Percentiles rank a stretch among this genome's conserved stretches.
Evolutionary conservation across 1,140 invertebrate genomes (phyloP).

Genomic region (Sycobia sp.): DNA sequence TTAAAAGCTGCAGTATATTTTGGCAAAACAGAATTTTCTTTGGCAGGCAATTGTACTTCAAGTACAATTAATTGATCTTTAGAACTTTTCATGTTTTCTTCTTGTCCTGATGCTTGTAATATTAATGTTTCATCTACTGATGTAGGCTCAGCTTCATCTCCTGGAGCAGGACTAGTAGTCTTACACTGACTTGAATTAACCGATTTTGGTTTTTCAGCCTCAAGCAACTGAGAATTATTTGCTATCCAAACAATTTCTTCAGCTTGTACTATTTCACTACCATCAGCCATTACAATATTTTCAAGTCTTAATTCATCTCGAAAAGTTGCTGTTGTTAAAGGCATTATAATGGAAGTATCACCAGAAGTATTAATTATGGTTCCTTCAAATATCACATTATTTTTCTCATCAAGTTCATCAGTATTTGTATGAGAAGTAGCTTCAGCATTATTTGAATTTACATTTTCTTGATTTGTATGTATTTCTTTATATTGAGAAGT

Average conservation of each 20-base stretch:
- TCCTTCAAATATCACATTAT: conserved; percentile 21
- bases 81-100: conserved; percentile 1
- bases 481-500: neutral
- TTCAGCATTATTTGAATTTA: neutral
- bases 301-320: conserved; percentile 10
- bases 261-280: conserved; percentile 18
- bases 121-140: conserved; percentile 12
- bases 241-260: conserved; percentile 30
- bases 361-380: conserved; percentile 9
- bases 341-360: conserved; percentile 23
- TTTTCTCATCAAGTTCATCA: neutral
- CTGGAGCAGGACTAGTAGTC: conserved; percentile 13
- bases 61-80: conserved; percentile 22
- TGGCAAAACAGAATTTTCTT: conserved; percentile 6
- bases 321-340: conserved; percentile 9
- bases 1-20: neutral
- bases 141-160: conserved; percentile 27
- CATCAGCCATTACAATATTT: conserved; percentile 11
- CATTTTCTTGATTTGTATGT: conserved; percentile 10
- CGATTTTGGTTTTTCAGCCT: conserved; percentile 21
- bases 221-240: conserved; percentile 14
- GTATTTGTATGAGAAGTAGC: neutral
- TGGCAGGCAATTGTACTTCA: conserved; percentile 30
- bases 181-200: neutral
- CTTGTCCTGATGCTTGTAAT: conserved; percentile 3